A percentile compares a stretch with the other conserved stretches of the same genome.
phyloP scores from a whole-genome alignment of 2,888 invertebrate species.

The Reticulitermes lucifugus region DNA sequence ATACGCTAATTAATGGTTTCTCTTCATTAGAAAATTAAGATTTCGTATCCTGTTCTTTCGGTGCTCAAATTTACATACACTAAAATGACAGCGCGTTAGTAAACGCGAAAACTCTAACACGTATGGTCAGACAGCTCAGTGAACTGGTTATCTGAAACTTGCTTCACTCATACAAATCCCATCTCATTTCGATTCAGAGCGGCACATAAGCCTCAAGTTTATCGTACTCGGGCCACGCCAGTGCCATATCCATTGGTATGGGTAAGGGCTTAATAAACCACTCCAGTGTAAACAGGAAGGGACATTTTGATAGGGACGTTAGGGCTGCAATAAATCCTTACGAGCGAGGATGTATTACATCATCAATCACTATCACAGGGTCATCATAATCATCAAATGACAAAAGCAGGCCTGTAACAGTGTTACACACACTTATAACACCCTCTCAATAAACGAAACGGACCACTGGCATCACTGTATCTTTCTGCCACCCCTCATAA shows the following conservation, averaged over 20 bases:
- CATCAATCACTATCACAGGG: conserved; percentile 40
- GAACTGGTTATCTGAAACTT: too few species aligned
- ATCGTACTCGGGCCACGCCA: neutral
- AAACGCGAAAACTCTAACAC: too few species aligned
- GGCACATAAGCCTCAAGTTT: neutral
- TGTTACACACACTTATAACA: neutral
- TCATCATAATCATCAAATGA: conserved; percentile 40
- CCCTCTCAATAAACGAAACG: neutral
- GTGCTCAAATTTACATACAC: too few species aligned
- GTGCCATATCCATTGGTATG: neutral
- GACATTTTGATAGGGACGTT: conserved; percentile 26
- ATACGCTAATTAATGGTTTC: too few species aligned
- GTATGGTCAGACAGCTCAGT: too few species aligned
- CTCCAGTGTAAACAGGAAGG: conserved; percentile 39
- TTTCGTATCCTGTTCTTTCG: too few species aligned
- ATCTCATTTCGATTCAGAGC: too few species aligned
- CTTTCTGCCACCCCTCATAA: neutral
- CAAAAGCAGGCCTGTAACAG: neutral
- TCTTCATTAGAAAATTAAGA: too few species aligned
- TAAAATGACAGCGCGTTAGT: too few species aligned
- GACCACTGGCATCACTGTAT: neutral
- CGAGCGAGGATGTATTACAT: neutral
- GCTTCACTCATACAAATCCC: too few species aligned
- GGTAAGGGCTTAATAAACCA: conserved; percentile 28
- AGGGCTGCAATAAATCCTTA: conserved; percentile 26